Conservation (phyloP, 2,888 invertebrate species). For the Cheilosia soror region DNA sequence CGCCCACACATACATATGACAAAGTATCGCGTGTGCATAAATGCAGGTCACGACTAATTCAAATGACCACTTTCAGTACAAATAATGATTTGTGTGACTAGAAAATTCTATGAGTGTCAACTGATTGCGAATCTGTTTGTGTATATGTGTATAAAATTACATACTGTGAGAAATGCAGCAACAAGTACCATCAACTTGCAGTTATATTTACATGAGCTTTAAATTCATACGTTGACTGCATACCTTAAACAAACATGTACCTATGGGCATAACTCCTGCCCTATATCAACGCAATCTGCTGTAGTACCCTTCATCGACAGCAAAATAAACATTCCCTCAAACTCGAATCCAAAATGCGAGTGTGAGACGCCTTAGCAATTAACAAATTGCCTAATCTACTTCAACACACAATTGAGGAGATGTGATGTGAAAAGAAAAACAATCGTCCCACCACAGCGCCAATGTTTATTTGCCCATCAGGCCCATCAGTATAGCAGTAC, state of each 20-base stretch:
- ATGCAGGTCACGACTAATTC: conserved; percentile 37
- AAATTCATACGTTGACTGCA: too few species aligned
- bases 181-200: background rate
- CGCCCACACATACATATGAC: background rate
- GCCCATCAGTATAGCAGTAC: background rate
- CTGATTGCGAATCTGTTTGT: conserved; percentile 10
- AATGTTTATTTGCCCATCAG: background rate
- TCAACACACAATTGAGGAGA: conserved; percentile 2
- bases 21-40: conserved; percentile 23
- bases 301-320: conserved; percentile 2
- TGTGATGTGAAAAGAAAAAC: conserved; percentile 7
- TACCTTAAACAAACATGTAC: background rate
- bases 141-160: background rate
- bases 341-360: background rate
- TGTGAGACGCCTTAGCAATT: conserved; percentile 17
- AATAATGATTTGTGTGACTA: conserved; percentile 9
- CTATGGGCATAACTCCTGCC: background rate
- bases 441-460: background rate
- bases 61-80: conserved; percentile 10
- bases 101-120: conserved; percentile 29
- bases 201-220: too few species aligned
- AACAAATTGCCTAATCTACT: conserved; percentile 24
- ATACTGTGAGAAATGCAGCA: conserved; percentile 3
- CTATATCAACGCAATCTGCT: conserved; percentile 19
- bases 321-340: conserved; percentile 22